Evolutionary conservation across 2,797 vertebrate species (phyloP).

Genomic region (Antennarius maculatus): DNA sequence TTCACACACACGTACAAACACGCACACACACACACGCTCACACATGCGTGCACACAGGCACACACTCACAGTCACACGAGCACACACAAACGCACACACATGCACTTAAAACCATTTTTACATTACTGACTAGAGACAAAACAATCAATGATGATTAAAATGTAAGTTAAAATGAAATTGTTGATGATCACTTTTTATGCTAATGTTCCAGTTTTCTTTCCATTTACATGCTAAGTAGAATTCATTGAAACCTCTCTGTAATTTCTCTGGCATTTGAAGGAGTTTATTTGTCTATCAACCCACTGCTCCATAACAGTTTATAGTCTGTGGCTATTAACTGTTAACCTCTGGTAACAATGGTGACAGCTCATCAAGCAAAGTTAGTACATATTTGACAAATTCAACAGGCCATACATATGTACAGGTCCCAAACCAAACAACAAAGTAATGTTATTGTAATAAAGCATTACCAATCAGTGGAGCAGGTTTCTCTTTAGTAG

Average conservation of each 20-base stretch:
- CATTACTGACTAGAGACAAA: conserved; percentile 49
- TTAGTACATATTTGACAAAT: too few species aligned
- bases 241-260: conserved; percentile 23
- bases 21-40: conserved; percentile 1
- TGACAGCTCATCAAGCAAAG: background rate
- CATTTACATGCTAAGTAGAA: conserved; percentile 46
- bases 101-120: conserved; percentile 28
- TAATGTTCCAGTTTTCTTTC: conserved; percentile 43
- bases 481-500: background rate
- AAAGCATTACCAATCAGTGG: background rate
- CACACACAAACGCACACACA: background rate
- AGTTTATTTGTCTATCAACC: conserved; percentile 26
- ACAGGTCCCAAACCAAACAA: too few species aligned
- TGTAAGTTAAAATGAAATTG: conserved; percentile 55
- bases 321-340: background rate
- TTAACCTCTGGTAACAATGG: conserved; percentile 1
- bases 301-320: conserved; percentile 23
- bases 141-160: conserved; percentile 43
- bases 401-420: too few species aligned
- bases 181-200: conserved; percentile 55
- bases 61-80: too few species aligned
- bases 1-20: conserved; percentile 6
- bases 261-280: conserved; percentile 17
- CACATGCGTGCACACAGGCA: too few species aligned
- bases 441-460: too few species aligned